Evolutionary conservation across 2,888 invertebrate species (phyloP), one percentile per base, ranked within the genome.

Genomic region (Baronia brevicornis): DNA sequence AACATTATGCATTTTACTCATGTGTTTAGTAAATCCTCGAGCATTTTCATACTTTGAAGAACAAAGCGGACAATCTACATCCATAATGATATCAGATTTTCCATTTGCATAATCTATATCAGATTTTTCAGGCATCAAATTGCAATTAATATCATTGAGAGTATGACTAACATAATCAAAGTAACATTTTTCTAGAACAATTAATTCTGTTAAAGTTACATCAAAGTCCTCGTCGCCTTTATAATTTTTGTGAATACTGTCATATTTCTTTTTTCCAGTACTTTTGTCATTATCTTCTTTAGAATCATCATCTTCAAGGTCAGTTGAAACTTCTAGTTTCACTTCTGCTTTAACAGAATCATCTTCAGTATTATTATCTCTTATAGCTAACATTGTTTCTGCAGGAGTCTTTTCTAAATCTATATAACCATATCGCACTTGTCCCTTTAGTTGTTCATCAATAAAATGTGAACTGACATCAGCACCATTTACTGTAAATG

Each of bases 141-240:
- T 65, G 2, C 55, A 53, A 14, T 67, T 65, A 6, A 82, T 59
- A 24, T 65, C 54, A 5, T 46, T 59, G 2, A 75, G 33, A 5
- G 59, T 51, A 2, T 48, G 41, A 29, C 56, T 54, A 1, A 84
- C 45, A 44, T 85, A 84, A 7, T 85, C 72, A 45, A 60, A 69
- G 40, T 79, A 85, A 38, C 70, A 68, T 41, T 73, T 69, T 22
- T 84, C 68, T 12, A 84, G 42, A 3, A 79, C 39, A n/a, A 85
- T 57, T 7, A 86, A 43, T 46, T 86, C 85, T 18, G 71, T 65
- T 12, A 69, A 48, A 8, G 85, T 80, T 1, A 82, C 60, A 54
- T 86, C 85, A 53, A 79, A 82, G 34, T 84, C 84, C 44, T 74
- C 67, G 29, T 70, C 64, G 0, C 84, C 84, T 43, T 60, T 60